Base-by-base conservation (phyloP, 1,140 invertebrate species). In the Myzus persicae region DNA sequence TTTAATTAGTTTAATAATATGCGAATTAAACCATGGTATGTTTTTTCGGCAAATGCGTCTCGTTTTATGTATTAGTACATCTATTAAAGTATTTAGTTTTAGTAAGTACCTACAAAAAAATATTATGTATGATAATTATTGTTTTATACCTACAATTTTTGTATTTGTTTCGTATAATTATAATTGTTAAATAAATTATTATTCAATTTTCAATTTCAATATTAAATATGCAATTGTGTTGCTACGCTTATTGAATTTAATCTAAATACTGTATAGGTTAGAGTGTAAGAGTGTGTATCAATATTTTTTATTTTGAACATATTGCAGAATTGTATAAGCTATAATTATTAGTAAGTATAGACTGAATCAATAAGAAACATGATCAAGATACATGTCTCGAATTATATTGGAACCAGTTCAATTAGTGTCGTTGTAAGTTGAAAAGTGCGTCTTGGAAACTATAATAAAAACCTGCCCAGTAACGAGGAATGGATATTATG, bases 1-100 rank as follows among this genome's bases (percentile, higher is more conserved):
- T 76, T 76, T n/a, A 76, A 76, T 76, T n/a, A 76, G 20, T n/a
- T n/a, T n/a, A 76, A 76, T 76, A 76, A 76, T 76, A 76, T 76
- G 59, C n/a, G n/a, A n/a, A 76, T n/a, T 76, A 76, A 11, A 76
- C 59, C n/a, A n/a, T 76, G 2, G 11, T 76, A 18, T 76, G n/a
- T 36, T n/a, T 76, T n/a, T 76, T 54, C 54, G 59, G 59, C 14
- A 59, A 59, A 59, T 31, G 54, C 26, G 54, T 59, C 31, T 59
- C 9, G 31, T 59, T 31, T 14, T 59, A 31, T 59, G 18, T 18
- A 48, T 48, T 1, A 59, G 11, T 31, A 59, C 31, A 31, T 76
- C 4, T 36, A n/a, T n/a, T 76, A 76, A 6, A n/a, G 2, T 76
- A 76, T 76, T 76, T 76, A n/a, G 31, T 76, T n/a, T n/a, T 18